Conservation (phyloP, 2,113 vertebrate genomes). For the Antechinus stuartii region DNA sequence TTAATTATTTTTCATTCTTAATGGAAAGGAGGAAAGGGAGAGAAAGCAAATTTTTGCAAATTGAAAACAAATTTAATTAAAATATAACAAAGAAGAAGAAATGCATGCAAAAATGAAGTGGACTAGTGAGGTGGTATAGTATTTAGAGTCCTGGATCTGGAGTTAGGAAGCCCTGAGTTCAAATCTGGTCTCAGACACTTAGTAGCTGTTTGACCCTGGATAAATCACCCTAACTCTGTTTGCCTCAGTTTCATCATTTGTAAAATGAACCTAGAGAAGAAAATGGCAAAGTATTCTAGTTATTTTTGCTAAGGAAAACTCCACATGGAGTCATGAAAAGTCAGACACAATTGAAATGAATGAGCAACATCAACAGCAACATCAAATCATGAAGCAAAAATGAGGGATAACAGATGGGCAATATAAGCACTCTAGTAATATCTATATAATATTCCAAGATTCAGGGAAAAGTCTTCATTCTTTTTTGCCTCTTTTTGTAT, state of each 20-base stretch:
- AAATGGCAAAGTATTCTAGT: not conserved
- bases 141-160: not conserved
- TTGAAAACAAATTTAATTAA: not conserved
- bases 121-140: not conserved
- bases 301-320: not conserved
- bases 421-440: not conserved
- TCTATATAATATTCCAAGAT: not conserved
- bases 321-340: not conserved
- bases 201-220: not conserved
- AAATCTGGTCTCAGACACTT: not conserved
- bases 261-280: not conserved
- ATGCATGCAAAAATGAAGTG: not conserved
- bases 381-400: not conserved
- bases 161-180: not conserved
- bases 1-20: not conserved
- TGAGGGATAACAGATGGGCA: not conserved
- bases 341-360: not conserved
- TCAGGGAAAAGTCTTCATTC: not conserved
- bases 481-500: not conserved
- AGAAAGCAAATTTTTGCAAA: not conserved
- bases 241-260: not conserved
- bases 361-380: not conserved
- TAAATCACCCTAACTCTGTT: not conserved
- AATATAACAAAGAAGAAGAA: not conserved
- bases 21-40: not conserved